These are phyloP conservation scores for Cactoblastis cactorum DNA, from an alignment of 2,888 invertebrate genomes.

Conservation along the genomic window DNA sequence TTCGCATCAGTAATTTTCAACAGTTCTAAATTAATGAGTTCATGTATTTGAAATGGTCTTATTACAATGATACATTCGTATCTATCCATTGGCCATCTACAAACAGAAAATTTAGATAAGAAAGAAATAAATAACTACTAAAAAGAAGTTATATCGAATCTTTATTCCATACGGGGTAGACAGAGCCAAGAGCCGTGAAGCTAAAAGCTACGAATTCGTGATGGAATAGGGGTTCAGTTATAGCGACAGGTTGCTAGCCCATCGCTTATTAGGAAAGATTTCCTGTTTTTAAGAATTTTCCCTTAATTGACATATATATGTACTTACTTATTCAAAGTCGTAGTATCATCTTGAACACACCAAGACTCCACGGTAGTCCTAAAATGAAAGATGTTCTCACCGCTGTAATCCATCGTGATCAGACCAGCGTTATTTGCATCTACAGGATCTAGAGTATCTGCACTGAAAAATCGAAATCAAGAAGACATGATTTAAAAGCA, in stretches of 20 bases:
- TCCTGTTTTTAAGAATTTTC: too few species aligned
- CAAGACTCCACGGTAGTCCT: constrained; percentile 47
- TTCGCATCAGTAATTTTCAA: constrained; percentile 32
- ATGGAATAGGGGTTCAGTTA: too few species aligned
- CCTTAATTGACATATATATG: too few species aligned
- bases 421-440: constrained; percentile 48
- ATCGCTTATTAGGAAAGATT: too few species aligned
- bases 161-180: too few species aligned
- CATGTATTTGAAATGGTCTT: constrained; percentile 60
- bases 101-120: too few species aligned
- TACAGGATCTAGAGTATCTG: constrained; percentile 40
- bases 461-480: constrained; percentile 36
- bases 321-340: constrained; percentile 39
- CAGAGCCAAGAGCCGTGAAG: too few species aligned
- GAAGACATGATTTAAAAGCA: not conserved
- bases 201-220: too few species aligned
- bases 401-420: constrained; percentile 50
- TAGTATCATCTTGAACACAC: constrained; percentile 39
- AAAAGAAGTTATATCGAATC: too few species aligned
- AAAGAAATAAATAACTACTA: not conserved
- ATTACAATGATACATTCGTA: constrained; percentile 52
- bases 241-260: too few species aligned
- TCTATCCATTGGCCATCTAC: constrained; percentile 63
- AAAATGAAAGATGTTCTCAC: constrained; percentile 56
- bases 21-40: constrained; percentile 40